Base-by-base conservation (phyloP, 2,888 invertebrate species). In the Drosophila pullipes region DNA sequence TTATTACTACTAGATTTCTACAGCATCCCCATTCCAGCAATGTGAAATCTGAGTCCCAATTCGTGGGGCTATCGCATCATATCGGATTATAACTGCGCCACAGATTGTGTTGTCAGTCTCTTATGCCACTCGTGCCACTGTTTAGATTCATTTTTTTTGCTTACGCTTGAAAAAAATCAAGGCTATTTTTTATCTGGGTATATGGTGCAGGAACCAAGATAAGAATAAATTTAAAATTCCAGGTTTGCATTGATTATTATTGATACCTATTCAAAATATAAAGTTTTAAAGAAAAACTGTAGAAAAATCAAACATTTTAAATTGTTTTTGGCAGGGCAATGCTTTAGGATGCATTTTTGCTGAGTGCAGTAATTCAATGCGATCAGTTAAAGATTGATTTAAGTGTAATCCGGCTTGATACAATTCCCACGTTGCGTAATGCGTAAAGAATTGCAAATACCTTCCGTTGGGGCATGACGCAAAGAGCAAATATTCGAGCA, bases 81-180 rank as follows among this genome's bases (percentile, higher is more conserved):
- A 74, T 75, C 41, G 47, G 39, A 41, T 74, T 59, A 59, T 63
- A 59, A 11, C 35, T 63, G 63, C 76, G 49, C 33, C 58, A 55
- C 41, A 55, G 47, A 41, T 30, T 7, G 22, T 7, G 30, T 61
- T 31, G 49, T 3, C 59, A 55, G 4, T 10, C 5, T 50, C 28
- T 50, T 18, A 50, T 50, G 35, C 49, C 37, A 67, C 74, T 76
- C 76, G 76, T 76, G 79, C 74, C 76, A 67, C 31, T 55, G 31
- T 54, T 44, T 65, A 10, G 30, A 59, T 57, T 22, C 0, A 1
- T 54, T 11, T 28, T 47, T 63, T 78, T 61, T 78, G 47, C 64
- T 78, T 62, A 77, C 50, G 13, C 4, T 33, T 2, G 47, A 30
- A 7, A 39, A 41, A 53, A 41, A 33, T 58, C 59, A 50, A 31